Evolutionary conservation across 2,113 vertebrate species (phyloP).

Genomic region (Scytalopus superciliaris): DNA sequence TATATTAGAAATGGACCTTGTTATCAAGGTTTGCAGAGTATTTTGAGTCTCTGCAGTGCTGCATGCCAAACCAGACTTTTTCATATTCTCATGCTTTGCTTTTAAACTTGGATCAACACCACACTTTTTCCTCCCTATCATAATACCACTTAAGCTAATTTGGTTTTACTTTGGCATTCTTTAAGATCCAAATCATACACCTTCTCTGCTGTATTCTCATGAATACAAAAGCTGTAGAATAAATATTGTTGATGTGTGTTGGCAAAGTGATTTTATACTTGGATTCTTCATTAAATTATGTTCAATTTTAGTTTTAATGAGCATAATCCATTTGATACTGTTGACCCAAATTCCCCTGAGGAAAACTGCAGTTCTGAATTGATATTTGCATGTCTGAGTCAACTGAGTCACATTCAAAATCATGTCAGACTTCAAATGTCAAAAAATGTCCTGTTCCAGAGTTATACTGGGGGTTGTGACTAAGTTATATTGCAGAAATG

Average conservation of each 20-base stretch:
- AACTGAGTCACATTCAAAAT: background rate
- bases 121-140: background rate
- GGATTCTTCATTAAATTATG: constrained; percentile 40
- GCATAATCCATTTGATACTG: constrained; percentile 24
- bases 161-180: background rate
- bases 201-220: background rate
- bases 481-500: background rate
- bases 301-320: constrained; percentile 46
- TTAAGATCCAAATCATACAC: background rate
- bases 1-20: background rate
- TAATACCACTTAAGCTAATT: background rate
- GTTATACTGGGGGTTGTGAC: background rate
- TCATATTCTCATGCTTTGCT: background rate
- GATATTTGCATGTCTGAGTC: background rate
- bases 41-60: background rate
- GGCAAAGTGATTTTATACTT: constrained; percentile 24
- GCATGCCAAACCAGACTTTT: background rate
- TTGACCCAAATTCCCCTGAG: constrained; percentile 6
- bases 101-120: background rate
- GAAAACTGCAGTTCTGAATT: background rate
- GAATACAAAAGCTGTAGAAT: background rate
- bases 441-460: background rate
- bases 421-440: background rate
- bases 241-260: background rate
- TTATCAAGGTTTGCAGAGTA: background rate